Evolutionary conservation across 1,140 invertebrate genomes (phyloP), one percentile per base, ranked within the genome.

Genomic region (Plutomurus gul): DNA sequence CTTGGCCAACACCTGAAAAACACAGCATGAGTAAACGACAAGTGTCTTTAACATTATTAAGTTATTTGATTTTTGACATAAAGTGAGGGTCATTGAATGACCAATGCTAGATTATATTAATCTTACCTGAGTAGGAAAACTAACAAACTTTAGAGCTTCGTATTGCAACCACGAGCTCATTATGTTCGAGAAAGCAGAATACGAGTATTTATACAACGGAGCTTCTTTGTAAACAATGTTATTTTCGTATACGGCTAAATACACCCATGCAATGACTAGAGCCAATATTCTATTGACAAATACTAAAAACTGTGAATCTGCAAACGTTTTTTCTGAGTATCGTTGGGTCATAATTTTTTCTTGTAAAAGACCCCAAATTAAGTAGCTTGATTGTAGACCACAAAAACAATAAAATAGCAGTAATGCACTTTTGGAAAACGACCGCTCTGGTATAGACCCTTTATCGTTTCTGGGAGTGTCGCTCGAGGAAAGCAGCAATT

Each of bases 151-250:
- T 3, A 99, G 88, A 22, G 97, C 97, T 88, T 99, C 98, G 86
- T 99, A 99, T 87, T 99, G 98, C 87, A 96, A 99, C 97, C 97
- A 99, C 46, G 96, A 97, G 86, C 96, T 98, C 90, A 99, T 92
- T 78, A 99, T 96, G 87, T 99, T 99, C 18, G 96, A 98, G 83
- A 99, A 92, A 0, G 97, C 97, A 86, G 96, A 96, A 88, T 93
- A 99, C 0, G 94, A 94, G 88, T 99, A 99, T 88, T 97, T 96
- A 87, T 98, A 99, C 3, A 99, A 88, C 4, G 98, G 97, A 70
- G 95, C 93, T 49, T 89, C 89, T 43, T 46, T n/a, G 2, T 16
- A 18, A 30, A 84, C 95, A 92, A 6, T 27, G 81, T 93, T 91
- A 81, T 93, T 91, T 91, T 86, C 77, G 89, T 87, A 81, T 90